Evolutionary conservation across 2,888 invertebrate species (phyloP).

Genomic region (Limnephilus auricula): DNA sequence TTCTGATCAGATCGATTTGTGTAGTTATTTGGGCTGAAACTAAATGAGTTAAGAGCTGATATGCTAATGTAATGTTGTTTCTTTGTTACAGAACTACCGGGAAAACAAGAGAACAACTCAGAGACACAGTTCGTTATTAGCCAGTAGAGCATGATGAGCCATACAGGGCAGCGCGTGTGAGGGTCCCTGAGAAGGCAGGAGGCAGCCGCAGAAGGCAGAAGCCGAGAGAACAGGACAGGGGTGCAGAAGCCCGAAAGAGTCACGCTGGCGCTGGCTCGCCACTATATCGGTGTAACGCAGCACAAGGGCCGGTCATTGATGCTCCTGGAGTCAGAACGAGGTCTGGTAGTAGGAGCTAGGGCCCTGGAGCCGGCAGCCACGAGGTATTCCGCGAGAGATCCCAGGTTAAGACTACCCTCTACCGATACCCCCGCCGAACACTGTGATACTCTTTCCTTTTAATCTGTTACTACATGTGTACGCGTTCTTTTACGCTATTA

Average conservation of each 20-base stretch:
- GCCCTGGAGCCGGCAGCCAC: constrained; percentile 75
- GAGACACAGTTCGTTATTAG: neutral
- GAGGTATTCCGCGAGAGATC: constrained; percentile 77
- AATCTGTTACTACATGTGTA: constrained; percentile 59
- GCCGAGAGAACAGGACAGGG: neutral
- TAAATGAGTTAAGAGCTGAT: neutral
- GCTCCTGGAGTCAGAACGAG: constrained; percentile 78
- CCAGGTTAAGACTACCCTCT: constrained; percentile 76
- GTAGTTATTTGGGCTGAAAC: neutral
- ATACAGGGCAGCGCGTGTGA: neutral
- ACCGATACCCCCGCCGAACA: constrained; percentile 37
- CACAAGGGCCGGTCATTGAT: constrained; percentile 79
- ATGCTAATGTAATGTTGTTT: neutral
- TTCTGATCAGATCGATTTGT: neutral
- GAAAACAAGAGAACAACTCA: neutral
- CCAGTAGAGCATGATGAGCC: neutral
- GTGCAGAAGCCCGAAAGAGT: constrained; percentile 2
- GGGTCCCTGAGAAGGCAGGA: constrained; percentile 3
- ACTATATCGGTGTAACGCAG: constrained; percentile 76
- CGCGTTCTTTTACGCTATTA: constrained; percentile 41
- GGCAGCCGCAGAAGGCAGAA: neutral
- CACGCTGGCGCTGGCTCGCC: constrained; percentile 62
- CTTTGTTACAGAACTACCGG: constrained; percentile 17
- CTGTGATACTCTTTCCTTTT: constrained; percentile 55
- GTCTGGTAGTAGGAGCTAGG: constrained; percentile 75